Conservation (phyloP, 2,113 vertebrate species). For the Scophthalmus maximus region DNA sequence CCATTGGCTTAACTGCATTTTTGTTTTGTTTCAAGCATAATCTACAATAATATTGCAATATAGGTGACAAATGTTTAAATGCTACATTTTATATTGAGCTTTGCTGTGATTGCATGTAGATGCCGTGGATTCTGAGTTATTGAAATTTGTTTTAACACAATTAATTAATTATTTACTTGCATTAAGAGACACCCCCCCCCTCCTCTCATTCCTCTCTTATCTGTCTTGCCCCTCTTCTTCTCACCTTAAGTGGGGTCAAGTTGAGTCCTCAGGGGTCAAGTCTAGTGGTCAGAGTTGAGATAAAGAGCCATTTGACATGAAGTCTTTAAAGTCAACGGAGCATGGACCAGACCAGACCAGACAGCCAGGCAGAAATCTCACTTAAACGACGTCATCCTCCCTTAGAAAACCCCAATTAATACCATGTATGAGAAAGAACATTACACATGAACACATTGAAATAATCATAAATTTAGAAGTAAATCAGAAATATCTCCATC, state of each 20-base stretch:
- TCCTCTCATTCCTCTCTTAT: neutral
- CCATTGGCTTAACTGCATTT: no score
- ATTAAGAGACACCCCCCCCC: neutral
- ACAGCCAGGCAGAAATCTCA: neutral
- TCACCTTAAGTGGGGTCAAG: conserved; percentile 76
- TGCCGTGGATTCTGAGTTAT: no score
- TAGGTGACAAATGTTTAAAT: no score
- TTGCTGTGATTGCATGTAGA: neutral
- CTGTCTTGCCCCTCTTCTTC: conserved; percentile 20
- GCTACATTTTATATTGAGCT: neutral
- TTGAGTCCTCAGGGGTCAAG: conserved; percentile 77
- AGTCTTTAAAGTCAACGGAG: conserved; percentile 33
- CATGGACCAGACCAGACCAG: neutral
- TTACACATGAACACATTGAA: neutral
- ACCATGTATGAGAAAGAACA: neutral
- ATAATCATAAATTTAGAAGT: neutral
- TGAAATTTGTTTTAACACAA: no score
- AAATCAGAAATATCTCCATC: neutral
- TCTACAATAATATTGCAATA: neutral
- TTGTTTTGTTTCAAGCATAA: no score
- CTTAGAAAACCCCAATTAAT: neutral
- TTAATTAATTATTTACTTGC: neutral
- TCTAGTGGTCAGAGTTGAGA: conserved; percentile 69
- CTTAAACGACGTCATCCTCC: neutral
- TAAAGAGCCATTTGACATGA: conserved; percentile 65